A percentile compares a stretch with the other conserved stretches of the same genome.
phyloP scores from a whole-genome alignment of 2,797 vertebrate species.

The Dryobates pubescens region DNA sequence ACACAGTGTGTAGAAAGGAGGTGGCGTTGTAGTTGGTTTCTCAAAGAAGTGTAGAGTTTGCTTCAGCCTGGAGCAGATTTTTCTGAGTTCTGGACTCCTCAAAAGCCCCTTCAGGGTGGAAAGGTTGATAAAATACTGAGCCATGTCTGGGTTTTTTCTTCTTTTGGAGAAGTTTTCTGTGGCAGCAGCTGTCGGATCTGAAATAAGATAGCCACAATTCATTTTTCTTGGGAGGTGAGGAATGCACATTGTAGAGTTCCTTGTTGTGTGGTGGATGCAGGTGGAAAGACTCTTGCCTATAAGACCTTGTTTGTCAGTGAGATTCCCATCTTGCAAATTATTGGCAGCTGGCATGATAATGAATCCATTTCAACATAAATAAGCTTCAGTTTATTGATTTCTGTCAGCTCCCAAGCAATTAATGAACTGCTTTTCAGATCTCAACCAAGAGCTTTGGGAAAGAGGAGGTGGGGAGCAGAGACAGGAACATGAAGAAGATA shows the following conservation, averaged over 20 bases:
- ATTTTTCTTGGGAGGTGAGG: constrained; percentile 1
- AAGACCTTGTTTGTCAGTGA: constrained; percentile 70
- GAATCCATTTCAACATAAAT: constrained; percentile 80
- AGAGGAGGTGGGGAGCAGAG: neutral
- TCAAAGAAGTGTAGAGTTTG: neutral
- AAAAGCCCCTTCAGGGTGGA: neutral
- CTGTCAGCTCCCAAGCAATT: constrained; percentile 76
- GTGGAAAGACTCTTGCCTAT: constrained; percentile 59
- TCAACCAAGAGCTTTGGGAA: constrained; percentile 49
- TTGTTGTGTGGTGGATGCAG: constrained; percentile 6
- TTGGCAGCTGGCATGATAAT: constrained; percentile 78
- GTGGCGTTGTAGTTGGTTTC: neutral
- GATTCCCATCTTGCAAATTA: constrained; percentile 66
- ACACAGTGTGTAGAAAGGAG: accelerated
- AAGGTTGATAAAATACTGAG: neutral
- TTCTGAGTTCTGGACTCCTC: neutral
- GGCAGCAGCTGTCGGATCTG: neutral
- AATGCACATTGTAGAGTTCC: neutral
- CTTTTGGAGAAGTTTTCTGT: neutral
- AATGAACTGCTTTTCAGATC: constrained; percentile 68
- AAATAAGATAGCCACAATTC: neutral
- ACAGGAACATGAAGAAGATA: constrained; percentile 32
- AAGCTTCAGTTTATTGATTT: constrained; percentile 78
- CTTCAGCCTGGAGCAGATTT: neutral
- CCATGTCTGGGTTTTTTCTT: neutral